Conservation (phyloP, 2,113 vertebrate genomes). For the Prunella himalayana region DNA sequence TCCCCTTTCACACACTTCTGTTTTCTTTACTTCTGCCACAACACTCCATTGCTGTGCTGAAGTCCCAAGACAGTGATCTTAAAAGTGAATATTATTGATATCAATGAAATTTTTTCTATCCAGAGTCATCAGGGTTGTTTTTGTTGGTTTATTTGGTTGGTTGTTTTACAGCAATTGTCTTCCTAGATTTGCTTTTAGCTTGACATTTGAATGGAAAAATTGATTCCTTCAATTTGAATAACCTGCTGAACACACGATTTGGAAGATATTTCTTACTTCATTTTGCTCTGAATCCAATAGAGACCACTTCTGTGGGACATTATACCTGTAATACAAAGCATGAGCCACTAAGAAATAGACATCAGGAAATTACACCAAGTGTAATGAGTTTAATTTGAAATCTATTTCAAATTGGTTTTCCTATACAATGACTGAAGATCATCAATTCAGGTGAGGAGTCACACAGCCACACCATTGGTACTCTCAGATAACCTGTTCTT, state of each 20-base stretch:
- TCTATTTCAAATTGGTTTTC: neutral
- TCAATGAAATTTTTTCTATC: neutral
- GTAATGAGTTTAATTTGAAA: neutral
- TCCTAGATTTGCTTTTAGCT: neutral
- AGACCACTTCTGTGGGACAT: neutral
- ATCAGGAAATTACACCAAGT: neutral
- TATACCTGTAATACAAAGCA: neutral
- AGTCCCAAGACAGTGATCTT: neutral
- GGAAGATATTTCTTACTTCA: neutral
- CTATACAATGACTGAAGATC: neutral
- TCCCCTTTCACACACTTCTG: neutral
- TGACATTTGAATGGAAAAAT: neutral
- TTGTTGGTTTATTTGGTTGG: neutral
- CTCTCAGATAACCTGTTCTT: neutral
- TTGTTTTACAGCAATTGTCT: neutral
- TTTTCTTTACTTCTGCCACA: neutral
- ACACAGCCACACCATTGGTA: neutral
- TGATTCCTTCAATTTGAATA: constrained; percentile 40
- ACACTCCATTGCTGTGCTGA: neutral
- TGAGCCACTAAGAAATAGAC: neutral
- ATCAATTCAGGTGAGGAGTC: neutral
- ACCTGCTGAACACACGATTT: neutral
- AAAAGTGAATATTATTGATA: neutral
- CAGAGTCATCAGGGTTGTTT: neutral
- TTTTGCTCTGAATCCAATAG: constrained; percentile 9